phyloP scores from a whole-genome alignment of 2,888 invertebrate species.

The Nezara viridula region DNA sequence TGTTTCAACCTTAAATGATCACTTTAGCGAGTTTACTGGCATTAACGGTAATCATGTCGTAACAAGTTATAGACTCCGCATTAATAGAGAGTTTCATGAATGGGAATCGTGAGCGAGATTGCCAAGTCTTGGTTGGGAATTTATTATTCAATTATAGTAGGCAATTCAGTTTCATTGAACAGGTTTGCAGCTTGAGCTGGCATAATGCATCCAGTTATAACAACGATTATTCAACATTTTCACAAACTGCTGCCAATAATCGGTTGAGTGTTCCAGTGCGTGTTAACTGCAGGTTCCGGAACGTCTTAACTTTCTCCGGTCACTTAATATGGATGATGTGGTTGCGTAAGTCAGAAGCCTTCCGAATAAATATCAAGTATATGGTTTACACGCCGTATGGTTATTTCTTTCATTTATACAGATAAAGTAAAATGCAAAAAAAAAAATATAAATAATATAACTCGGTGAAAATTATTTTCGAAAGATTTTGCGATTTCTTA shows the following conservation, averaged over 20 bases:
- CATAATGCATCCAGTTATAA: neutral
- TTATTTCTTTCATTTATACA: neutral
- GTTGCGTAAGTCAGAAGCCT: neutral
- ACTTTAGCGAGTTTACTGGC: too few relatives aligned
- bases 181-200: neutral
- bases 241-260: neutral
- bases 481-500: too few relatives aligned
- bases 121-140: neutral
- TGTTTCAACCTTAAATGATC: too few relatives aligned
- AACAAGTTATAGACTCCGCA: too few relatives aligned
- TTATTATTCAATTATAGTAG: neutral
- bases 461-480: too few relatives aligned
- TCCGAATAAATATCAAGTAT: constrained; percentile 11
- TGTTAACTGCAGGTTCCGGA: neutral
- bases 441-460: too few relatives aligned
- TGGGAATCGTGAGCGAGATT: neutral
- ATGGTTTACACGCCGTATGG: neutral
- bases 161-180: neutral
- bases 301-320: constrained; percentile 23
- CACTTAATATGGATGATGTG: constrained; percentile 15
- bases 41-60: neutral
- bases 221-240: neutral
- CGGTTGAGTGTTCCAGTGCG: neutral
- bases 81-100: too few relatives aligned
- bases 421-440: too few relatives aligned